Percentiles rank a stretch among this genome's conserved stretches.
These are phyloP conservation scores for Erannis defoliaria DNA, from an alignment of 2,888 invertebrate species.

Conservation along the genomic window DNA sequence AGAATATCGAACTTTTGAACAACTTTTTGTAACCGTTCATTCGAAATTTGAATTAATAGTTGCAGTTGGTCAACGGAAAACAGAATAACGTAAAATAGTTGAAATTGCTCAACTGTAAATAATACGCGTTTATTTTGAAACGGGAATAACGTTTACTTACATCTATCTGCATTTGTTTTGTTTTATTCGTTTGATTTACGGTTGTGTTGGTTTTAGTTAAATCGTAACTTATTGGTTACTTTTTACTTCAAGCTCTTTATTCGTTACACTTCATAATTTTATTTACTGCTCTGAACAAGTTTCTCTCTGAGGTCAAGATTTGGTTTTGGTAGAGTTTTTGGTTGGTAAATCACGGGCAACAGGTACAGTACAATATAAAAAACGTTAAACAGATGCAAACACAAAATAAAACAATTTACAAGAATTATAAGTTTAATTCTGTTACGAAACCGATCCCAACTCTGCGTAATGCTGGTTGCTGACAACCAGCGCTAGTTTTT, in stretches of 20 bases:
- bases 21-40: slow-evolving; percentile 29
- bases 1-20: slow-evolving; percentile 41
- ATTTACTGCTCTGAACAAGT: too few relatives aligned
- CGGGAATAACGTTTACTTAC: background rate
- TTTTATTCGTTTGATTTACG: slow-evolving; percentile 9
- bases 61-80: slow-evolving; percentile 12
- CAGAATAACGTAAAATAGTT: slow-evolving; percentile 17
- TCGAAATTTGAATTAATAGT: slow-evolving; percentile 31
- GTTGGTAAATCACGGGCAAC: too few relatives aligned
- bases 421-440: too few relatives aligned
- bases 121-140: slow-evolving; percentile 2
- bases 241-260: background rate
- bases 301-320: too few relatives aligned
- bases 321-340: too few relatives aligned
- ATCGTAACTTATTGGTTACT: background rate
- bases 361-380: too few relatives aligned
- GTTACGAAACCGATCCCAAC: too few relatives aligned
- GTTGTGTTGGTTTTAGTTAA: background rate
- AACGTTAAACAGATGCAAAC: too few relatives aligned
- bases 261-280: too few relatives aligned
- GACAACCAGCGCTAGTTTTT: too few relatives aligned
- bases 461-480: too few relatives aligned
- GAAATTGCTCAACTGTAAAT: slow-evolving; percentile 1
- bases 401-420: too few relatives aligned
- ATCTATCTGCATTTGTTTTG: background rate